Evolutionary conservation across 2,113 vertebrate species (phyloP), one percentile per base, ranked within the genome.

Genomic region (Apodemus sylvaticus): DNA sequence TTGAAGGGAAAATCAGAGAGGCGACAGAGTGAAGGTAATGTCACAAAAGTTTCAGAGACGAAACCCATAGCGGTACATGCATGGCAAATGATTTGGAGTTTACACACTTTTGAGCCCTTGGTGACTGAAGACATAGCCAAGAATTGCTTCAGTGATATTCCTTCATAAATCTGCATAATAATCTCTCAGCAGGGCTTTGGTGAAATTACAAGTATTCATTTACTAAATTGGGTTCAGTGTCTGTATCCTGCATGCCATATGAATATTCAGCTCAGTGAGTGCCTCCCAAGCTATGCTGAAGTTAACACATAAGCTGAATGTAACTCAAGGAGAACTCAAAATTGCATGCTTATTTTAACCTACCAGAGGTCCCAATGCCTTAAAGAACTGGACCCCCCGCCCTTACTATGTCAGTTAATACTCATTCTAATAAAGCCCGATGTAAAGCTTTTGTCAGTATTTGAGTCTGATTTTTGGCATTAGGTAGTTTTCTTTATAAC

Each of bases 151-250:
- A 98, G 98, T 97, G 98, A 97, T 98, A 98, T 98, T 98, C 98
- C 97, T 98, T 98, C 98, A 98, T 99, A 99, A 98, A 99, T 99
- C 98, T 99, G 96, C 98, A 99, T 99, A 98, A 98, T 99, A 98
- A 99, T 98, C 98, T 98, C 98, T 98, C 98, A 94, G 98, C 91
- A 94, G 98, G 98, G 97, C 98, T 98, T 98, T 98, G 98, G 98
- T 98, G 98, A 99, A 98, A 99, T 98, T 98, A 98, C 98, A 99
- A 99, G 98, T 98, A 98, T 98, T 98, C 98, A 98, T 98, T 99
- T 99, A 98, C 98, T 99, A 99, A 99, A 99, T 98, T 98, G 98
- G 98, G 98, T 99, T 99, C 98, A 98, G 98, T 98, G 98, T 98
- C 98, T 98, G 97, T 98, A 98, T 98, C 98, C 97, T 97, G 95